These are phyloP conservation scores for Sesamia nonagrioides DNA, from an alignment of 1,140 invertebrate species.

Conservation along the genomic window DNA sequence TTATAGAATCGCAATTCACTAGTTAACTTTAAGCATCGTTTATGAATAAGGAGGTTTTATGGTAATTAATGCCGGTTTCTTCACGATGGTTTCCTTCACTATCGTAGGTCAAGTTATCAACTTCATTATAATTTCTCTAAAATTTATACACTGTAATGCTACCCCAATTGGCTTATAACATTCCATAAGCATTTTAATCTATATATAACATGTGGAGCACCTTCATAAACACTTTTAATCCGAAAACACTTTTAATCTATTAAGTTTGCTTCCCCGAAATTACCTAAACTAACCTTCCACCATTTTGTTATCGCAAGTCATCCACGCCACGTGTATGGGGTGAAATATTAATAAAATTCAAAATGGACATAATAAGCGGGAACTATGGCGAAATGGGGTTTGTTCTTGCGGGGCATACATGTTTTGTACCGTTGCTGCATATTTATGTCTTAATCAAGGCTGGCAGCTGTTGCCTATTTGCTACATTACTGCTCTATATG, in stretches of 20 bases:
- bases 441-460: slow-evolving; percentile 62
- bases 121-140: neutral
- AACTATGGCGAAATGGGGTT: slow-evolving; percentile 53
- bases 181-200: neutral
- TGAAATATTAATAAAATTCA: slow-evolving; percentile 55
- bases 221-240: no score
- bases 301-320: slow-evolving; percentile 1
- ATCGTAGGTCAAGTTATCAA: neutral
- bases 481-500: slow-evolving; percentile 52
- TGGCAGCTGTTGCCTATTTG: slow-evolving; percentile 54
- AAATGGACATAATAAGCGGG: slow-evolving; percentile 48
- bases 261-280: slow-evolving; percentile 3
- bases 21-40: no score
- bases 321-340: neutral
- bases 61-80: no score
- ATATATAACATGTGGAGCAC: neutral
- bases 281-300: neutral
- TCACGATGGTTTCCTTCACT: no score
- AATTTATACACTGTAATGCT: neutral
- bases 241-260: neutral
- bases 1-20: no score
- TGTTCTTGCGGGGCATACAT: slow-evolving; percentile 47
- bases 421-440: slow-evolving; percentile 56
- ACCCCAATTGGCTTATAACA: neutral
- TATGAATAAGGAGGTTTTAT: no score